These are phyloP conservation scores for Caenorhabditis briggsae DNA, from an alignment of 1,140 invertebrate genomes.

Conservation along the genomic window DNA sequence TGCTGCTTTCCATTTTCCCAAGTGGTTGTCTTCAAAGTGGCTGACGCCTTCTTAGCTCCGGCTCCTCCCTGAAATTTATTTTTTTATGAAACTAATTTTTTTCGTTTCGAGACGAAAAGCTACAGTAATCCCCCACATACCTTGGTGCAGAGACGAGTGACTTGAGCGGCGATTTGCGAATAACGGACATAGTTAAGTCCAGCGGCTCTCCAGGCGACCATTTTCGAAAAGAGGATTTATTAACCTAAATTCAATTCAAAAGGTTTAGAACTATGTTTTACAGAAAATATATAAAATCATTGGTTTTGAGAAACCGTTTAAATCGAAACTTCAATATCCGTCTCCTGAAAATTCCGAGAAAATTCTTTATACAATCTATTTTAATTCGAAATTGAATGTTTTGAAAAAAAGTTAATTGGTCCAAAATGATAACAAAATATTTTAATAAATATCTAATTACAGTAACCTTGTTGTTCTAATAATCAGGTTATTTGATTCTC, in stretches of 20 bases:
- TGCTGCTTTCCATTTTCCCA: constrained; percentile 58
- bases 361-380: constrained; percentile 28
- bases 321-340: background rate
- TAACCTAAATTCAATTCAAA: background rate
- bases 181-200: constrained; percentile 70
- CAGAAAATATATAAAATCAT: background rate
- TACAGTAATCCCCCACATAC: background rate
- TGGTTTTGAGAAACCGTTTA: background rate
- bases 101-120: background rate
- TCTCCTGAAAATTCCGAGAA: background rate
- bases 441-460: constrained; percentile 54
- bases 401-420: background rate
- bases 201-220: constrained; percentile 68
- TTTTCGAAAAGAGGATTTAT: constrained; percentile 41
- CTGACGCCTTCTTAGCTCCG: constrained; percentile 12
- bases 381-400: background rate
- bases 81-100: background rate
- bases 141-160: constrained; percentile 65
- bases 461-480: background rate
- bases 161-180: constrained; percentile 69
- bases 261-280: background rate
- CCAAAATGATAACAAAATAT: constrained; percentile 2
- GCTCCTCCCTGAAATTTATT: constrained; percentile 16
- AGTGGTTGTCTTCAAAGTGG: constrained; percentile 53
- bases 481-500: background rate